Evolutionary conservation across 2,113 vertebrate genomes (phyloP).

Genomic region (Sphaerodactylus townsendi): DNA sequence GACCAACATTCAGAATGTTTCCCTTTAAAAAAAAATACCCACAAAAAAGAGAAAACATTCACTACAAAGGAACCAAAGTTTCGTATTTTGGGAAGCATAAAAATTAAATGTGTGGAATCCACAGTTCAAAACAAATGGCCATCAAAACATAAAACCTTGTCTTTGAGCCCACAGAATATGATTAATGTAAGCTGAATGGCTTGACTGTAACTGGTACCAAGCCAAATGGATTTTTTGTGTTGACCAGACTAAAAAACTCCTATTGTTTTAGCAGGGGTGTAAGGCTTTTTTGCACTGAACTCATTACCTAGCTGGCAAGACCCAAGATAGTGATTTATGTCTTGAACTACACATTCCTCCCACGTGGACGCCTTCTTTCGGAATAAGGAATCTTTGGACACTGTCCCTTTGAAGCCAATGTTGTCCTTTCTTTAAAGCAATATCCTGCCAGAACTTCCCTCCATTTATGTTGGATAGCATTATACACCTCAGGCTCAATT

Average conservation of each 20-base stretch:
- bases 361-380: conserved; percentile 7
- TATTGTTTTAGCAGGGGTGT: not conserved
- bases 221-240: conserved; percentile 1
- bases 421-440: not conserved
- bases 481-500: not conserved
- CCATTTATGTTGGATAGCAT: not conserved
- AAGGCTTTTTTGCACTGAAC: conserved; percentile 15
- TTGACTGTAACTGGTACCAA: not conserved
- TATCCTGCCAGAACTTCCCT: not conserved
- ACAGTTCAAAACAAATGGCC: not conserved
- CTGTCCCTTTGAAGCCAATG: not conserved
- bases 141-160: not conserved
- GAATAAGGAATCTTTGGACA: conserved; percentile 1
- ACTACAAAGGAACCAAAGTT: not conserved
- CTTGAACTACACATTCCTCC: conserved; percentile 15
- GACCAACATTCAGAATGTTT: no score
- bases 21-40: no score
- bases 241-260: not conserved
- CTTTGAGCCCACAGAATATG: not conserved
- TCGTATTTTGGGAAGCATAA: not conserved
- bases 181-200: conserved; percentile 5
- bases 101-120: not conserved
- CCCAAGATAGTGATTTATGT: conserved; percentile 27
- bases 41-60: no score
- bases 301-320: conserved; percentile 28